Conservation (phyloP, 2,797 vertebrate genomes). For the Phrynocephalus forsythii region DNA sequence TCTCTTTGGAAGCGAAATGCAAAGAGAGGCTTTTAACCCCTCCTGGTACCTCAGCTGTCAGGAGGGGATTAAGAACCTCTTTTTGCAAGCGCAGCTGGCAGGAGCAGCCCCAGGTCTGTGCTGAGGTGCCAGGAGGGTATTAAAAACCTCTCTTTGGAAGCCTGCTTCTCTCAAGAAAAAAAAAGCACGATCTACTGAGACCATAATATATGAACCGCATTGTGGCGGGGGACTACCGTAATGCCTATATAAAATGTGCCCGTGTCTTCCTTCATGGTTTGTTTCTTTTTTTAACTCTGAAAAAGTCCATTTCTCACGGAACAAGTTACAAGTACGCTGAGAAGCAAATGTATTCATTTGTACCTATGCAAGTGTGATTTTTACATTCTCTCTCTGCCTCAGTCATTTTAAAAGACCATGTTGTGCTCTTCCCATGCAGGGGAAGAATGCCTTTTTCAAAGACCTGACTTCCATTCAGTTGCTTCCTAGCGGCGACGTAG, state of each 20-base stretch:
- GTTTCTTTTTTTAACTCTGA: not conserved
- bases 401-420: not conserved
- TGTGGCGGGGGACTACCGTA: too few relatives aligned
- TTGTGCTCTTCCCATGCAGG: slow-evolving; percentile 77
- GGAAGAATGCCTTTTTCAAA: slow-evolving; percentile 98
- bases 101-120: too few relatives aligned
- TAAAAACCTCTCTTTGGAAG: too few relatives aligned
- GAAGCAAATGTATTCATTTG: not conserved
- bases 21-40: too few relatives aligned
- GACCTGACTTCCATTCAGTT: slow-evolving; percentile 95
- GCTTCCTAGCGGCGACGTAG: slow-evolving; percentile 94
- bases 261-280: not conserved
- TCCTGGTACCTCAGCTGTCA: not conserved
- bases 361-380: too few relatives aligned
- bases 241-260: not conserved
- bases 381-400: not conserved
- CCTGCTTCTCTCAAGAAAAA: too few relatives aligned
- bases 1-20: too few relatives aligned
- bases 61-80: too few relatives aligned
- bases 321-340: not conserved
- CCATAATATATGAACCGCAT: too few relatives aligned
- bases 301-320: not conserved
- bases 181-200: too few relatives aligned
- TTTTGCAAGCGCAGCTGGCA: too few relatives aligned
- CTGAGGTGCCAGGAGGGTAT: too few relatives aligned